Conservation (phyloP, 2,113 vertebrate species). For the Dermatemys mawii region DNA sequence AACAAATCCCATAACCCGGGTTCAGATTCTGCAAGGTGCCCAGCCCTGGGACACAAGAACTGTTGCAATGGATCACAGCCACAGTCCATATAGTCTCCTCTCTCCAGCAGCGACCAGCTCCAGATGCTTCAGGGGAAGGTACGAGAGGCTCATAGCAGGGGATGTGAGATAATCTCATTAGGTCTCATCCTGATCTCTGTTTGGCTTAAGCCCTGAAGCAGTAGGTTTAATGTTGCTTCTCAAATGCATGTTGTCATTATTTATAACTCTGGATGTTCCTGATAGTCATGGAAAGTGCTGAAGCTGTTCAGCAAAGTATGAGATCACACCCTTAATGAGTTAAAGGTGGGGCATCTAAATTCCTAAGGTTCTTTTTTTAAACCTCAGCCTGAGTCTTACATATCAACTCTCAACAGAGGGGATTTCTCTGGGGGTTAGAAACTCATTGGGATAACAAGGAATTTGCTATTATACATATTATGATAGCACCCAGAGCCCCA, state of each 20-base stretch:
- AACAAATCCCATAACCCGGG: neutral
- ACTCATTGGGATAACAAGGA: too few species aligned
- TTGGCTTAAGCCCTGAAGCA: neutral
- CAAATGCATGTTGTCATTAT: accelerated
- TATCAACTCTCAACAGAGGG: too few species aligned
- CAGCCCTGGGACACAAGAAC: neutral
- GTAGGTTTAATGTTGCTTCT: neutral
- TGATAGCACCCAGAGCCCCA: too few species aligned
- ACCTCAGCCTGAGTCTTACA: too few species aligned
- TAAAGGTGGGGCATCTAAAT: too few species aligned
- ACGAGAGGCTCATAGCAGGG: too few species aligned
- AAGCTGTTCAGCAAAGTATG: neutral
- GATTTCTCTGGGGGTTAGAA: too few species aligned
- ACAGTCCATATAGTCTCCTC: neutral
- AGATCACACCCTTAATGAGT: too few species aligned
- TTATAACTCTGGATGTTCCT: accelerated
- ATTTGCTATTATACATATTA: too few species aligned
- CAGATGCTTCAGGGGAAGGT: too few species aligned
- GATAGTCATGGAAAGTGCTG: neutral
- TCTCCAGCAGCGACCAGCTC: too few species aligned
- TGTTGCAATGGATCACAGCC: neutral
- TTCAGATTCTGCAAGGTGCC: neutral
- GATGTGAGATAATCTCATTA: neutral
- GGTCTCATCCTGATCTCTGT: neutral
- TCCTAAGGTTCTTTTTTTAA: too few species aligned